Percentiles rank a stretch among this genome's conserved stretches.
phyloP scores from a whole-genome alignment of 2,797 vertebrate genomes.

The Morus bassanus region DNA sequence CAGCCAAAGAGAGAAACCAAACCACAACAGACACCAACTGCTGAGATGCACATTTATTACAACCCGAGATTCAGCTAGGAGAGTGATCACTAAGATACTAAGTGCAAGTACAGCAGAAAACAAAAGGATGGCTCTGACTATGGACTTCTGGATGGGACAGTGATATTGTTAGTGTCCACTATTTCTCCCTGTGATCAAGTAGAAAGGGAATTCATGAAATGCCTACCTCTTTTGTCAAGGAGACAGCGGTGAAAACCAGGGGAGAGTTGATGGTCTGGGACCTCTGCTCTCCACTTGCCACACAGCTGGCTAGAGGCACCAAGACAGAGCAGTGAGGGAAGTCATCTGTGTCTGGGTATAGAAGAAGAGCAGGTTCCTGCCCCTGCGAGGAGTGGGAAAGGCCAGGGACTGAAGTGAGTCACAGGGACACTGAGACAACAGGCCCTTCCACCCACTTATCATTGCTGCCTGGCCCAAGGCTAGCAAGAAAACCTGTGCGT shows the following conservation, averaged over 20 bases:
- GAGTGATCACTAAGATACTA: not conserved
- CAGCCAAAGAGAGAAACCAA: not conserved
- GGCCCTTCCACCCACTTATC: too few relatives aligned
- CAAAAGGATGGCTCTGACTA: not conserved
- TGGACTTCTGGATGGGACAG: not conserved
- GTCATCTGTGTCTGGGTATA: too few relatives aligned
- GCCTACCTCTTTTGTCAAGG: not conserved
- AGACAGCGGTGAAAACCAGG: not conserved
- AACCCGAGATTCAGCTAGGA: not conserved
- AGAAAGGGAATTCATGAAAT: not conserved
- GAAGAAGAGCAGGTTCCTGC: not conserved
- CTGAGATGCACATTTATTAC: not conserved
- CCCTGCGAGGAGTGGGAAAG: not conserved
- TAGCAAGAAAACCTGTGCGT: not conserved
- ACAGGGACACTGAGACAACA: not conserved
- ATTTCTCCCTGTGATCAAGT: not conserved
- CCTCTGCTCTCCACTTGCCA: not conserved
- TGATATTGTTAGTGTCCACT: not conserved
- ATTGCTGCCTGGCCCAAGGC: not conserved
- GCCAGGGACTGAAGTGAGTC: not conserved
- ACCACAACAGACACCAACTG: not conserved
- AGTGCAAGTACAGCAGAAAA: not conserved
- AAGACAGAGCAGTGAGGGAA: fast-evolving
- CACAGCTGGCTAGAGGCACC: not conserved
- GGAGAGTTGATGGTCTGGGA: not conserved